These are phyloP conservation scores for Pardosa pseudoannulata DNA, from an alignment of 2,888 invertebrate species.

Conservation along the genomic window DNA sequence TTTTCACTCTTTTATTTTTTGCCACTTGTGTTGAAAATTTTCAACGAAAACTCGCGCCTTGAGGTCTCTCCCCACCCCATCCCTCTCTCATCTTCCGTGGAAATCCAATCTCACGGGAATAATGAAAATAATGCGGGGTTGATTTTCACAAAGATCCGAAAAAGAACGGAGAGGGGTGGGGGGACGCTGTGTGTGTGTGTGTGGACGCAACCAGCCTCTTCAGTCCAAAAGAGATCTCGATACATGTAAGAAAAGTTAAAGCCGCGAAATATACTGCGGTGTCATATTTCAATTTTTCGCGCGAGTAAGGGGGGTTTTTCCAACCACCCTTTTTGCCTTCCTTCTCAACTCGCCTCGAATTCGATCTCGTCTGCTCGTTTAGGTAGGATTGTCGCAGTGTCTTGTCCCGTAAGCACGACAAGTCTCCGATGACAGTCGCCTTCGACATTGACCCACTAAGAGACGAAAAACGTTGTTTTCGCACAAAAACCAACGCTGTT, in stretches of 20 bases:
- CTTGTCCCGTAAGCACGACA: neutral
- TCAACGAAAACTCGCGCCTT: conserved; percentile 5
- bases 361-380: conserved; percentile 24
- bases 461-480: conserved; percentile 34
- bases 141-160: conserved; percentile 7
- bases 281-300: conserved; percentile 34
- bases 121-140: conserved; percentile 52
- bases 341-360: neutral
- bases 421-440: conserved; percentile 8
- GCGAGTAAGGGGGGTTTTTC: neutral
- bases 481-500: conserved; percentile 26
- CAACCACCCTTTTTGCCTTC: conserved; percentile 2
- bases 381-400: conserved; percentile 22
- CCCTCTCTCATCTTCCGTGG: neutral
- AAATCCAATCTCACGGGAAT: conserved; percentile 68
- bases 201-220: neutral
- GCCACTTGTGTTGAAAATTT: neutral
- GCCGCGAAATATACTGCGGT: conserved; percentile 19
- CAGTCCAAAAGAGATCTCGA: conserved; percentile 11
- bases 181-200: no score
- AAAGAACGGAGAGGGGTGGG: neutral
- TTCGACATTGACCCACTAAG: conserved; percentile 68
- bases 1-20: neutral
- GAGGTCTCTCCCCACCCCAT: neutral
- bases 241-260: conserved; percentile 24